A percentile compares a stretch with the other conserved stretches of the same genome.
Evolutionary conservation across 2,113 vertebrate genomes (phyloP).

Genomic region (Clarias magur): DNA sequence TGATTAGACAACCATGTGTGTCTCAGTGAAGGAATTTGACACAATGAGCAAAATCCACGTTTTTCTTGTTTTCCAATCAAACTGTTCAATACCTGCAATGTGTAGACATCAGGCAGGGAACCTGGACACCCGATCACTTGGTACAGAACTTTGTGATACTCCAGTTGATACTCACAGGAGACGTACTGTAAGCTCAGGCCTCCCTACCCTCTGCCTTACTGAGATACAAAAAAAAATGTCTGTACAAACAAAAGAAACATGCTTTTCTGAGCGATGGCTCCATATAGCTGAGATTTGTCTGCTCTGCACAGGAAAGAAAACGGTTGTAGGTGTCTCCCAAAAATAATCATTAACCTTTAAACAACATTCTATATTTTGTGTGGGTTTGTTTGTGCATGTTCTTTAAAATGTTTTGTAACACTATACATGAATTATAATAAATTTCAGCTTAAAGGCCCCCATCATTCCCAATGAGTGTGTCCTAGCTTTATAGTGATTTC

Average conservation of each 20-base stretch:
- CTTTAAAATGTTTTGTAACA: not conserved
- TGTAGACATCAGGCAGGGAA: not conserved
- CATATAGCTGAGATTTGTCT: not conserved
- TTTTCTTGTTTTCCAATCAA: too few species aligned
- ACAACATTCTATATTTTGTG: not conserved
- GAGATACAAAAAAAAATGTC: not conserved
- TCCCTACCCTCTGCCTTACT: not conserved
- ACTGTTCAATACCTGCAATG: not conserved
- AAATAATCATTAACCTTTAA: not conserved
- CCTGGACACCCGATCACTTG: not conserved
- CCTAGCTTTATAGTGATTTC: not conserved
- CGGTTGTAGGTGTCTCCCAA: not conserved
- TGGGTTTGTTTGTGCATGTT: too few species aligned
- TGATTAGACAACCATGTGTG: too few species aligned
- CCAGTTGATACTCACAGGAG: not conserved
- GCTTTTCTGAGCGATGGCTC: not conserved
- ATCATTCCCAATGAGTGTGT: not conserved
- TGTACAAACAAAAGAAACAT: not conserved
- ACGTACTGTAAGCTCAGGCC: not conserved
- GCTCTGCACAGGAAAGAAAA: not conserved
- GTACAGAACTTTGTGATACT: not conserved
- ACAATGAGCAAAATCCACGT: too few species aligned
- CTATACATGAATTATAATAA: not conserved
- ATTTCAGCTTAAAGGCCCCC: not conserved
- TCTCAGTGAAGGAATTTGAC: too few species aligned